Percentiles rank a stretch among this genome's conserved stretches.
Conservation (phyloP, 1,140 invertebrate species). For the Orchestia grillus region DNA sequence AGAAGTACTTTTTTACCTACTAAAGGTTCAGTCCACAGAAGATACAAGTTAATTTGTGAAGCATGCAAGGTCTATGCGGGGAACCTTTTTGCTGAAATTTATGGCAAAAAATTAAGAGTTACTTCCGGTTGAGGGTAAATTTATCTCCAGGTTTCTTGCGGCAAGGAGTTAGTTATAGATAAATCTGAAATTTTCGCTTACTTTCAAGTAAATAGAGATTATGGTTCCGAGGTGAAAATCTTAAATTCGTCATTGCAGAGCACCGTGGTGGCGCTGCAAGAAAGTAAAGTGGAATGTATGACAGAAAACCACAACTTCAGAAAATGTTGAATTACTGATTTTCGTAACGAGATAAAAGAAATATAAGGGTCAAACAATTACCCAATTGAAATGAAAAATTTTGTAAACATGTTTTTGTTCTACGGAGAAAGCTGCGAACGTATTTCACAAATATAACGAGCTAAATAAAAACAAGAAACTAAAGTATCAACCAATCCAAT, state of each 20-base stretch:
- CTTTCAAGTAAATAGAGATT: background rate
- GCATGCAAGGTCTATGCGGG: background rate
- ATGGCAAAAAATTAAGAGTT: background rate
- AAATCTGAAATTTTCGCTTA: background rate
- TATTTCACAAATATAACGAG: no score
- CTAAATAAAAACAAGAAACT: background rate
- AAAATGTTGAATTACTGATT: background rate
- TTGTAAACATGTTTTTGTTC: background rate
- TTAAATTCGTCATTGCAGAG: background rate
- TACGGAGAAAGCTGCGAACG: background rate
- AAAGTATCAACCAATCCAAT: no score
- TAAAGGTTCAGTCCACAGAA: background rate
- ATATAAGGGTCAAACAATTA: background rate
- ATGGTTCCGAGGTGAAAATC: background rate
- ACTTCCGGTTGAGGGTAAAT: background rate
- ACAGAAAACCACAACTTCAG: background rate
- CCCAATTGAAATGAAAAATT: background rate
- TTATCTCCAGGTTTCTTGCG: background rate
- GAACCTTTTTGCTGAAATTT: background rate
- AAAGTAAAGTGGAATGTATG: background rate
- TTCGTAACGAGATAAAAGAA: background rate
- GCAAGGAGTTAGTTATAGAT: background rate
- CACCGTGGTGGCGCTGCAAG: background rate
- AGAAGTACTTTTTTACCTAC: background rate
- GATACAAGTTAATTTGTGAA: background rate